Evolutionary conservation across 1,140 invertebrate species (phyloP).

Genomic region (Pectinophora gossypiella): DNA sequence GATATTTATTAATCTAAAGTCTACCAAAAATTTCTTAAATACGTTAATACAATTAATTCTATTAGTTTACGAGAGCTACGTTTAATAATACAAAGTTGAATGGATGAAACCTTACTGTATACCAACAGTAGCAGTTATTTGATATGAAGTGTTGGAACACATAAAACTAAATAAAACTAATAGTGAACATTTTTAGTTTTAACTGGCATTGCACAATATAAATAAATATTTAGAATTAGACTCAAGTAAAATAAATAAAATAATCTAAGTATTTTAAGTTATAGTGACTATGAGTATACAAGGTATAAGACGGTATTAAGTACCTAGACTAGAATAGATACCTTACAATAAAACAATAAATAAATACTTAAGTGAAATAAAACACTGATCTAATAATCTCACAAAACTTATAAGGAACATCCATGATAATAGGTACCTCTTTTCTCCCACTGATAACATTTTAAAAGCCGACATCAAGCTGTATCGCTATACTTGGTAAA

Average conservation of each 20-base stretch:
- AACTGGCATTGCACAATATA: conserved; percentile 47
- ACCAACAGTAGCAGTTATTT: conserved; percentile 36
- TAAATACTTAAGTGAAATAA: conserved; percentile 37
- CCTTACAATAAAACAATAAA: conserved; percentile 34
- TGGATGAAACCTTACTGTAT: conserved; percentile 46
- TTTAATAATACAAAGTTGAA: conserved; percentile 47
- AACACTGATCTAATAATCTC: conserved; percentile 48
- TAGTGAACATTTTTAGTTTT: conserved; percentile 47
- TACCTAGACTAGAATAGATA: conserved; percentile 41
- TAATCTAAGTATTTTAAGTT: conserved; percentile 30
- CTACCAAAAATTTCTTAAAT: conserved; percentile 58
- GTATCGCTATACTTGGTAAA: conserved; percentile 67
- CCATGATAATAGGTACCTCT: conserved; percentile 68
- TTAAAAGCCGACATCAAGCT: conserved; percentile 70
- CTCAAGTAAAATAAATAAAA: conserved; percentile 35
- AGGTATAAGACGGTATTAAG: conserved; percentile 14
- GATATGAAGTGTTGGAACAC: conserved; percentile 21
- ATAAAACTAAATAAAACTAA: conserved; percentile 51
- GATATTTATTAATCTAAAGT: conserved; percentile 69
- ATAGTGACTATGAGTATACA: conserved; percentile 25
- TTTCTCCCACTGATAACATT: conserved; percentile 69
- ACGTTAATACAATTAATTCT: conserved; percentile 72
- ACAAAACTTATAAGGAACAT: conserved; percentile 64
- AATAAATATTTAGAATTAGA: conserved; percentile 44
- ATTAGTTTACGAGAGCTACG: conserved; percentile 66